These are phyloP conservation scores for Sycobia sp. DNA, from an alignment of 1,140 invertebrate species.

Conservation along the genomic window DNA sequence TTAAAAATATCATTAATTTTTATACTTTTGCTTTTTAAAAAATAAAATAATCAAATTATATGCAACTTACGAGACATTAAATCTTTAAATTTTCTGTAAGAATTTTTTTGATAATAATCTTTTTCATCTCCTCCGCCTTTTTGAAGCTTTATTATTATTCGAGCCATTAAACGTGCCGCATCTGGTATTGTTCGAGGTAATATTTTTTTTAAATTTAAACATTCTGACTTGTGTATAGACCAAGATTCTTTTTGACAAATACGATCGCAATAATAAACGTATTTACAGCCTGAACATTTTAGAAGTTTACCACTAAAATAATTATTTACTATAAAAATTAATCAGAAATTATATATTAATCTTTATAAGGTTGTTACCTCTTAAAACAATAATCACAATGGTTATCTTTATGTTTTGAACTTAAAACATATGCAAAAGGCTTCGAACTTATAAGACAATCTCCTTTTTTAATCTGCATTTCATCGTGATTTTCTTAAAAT, in stretches of 20 bases:
- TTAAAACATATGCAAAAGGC: conserved; percentile 68
- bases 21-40: neutral
- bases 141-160: conserved; percentile 73
- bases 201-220: conserved; percentile 71
- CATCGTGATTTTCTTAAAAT: too few relatives aligned
- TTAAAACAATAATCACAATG: conserved; percentile 70
- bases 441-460: conserved; percentile 63
- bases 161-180: conserved; percentile 73
- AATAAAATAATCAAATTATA: conserved; percentile 8
- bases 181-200: conserved; percentile 73
- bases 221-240: conserved; percentile 79
- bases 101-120: conserved; percentile 70
- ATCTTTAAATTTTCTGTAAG: conserved; percentile 78
- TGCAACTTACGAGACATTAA: conserved; percentile 80
- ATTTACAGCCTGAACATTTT: conserved; percentile 81
- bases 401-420: conserved; percentile 63
- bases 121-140: conserved; percentile 69
- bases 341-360: conserved; percentile 5
- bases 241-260: conserved; percentile 77
- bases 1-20: conserved; percentile 7
- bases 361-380: conserved; percentile 52
- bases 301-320: conserved; percentile 68
- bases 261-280: conserved; percentile 77
- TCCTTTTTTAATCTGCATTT: conserved; percentile 54
- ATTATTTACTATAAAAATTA: conserved; percentile 33